A percentile compares a stretch with the other conserved stretches of the same genome.
Conservation (phyloP, 2,797 vertebrate species). For the Echiichthys vipera region DNA sequence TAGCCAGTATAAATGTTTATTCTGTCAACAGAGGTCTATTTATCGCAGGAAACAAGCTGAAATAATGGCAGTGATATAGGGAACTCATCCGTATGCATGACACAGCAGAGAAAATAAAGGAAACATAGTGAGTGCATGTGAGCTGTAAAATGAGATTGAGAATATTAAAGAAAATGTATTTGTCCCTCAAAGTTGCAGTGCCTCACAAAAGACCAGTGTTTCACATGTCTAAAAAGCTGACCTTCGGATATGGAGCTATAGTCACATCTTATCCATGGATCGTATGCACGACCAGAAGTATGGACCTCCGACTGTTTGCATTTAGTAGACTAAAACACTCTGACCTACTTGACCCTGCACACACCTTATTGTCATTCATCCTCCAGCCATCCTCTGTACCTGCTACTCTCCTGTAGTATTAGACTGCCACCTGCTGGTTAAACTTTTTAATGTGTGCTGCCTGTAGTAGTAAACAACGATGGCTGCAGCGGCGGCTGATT, state of each 20-base stretch:
- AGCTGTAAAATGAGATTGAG: background rate
- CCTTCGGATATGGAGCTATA: background rate
- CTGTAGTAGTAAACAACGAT: too few relatives aligned
- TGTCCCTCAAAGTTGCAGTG: background rate
- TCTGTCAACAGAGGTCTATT: slow-evolving; percentile 57
- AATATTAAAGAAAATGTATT: slow-evolving; percentile 2
- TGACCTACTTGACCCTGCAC: slow-evolving; percentile 44
- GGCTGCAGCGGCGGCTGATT: slow-evolving; percentile 14
- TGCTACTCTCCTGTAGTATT: slow-evolving; percentile 16
- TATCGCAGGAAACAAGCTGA: slow-evolving; percentile 48
- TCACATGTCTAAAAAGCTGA: slow-evolving; percentile 5
- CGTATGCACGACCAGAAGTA: slow-evolving; percentile 15
- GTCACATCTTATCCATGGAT: background rate
- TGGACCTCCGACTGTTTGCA: slow-evolving; percentile 30
- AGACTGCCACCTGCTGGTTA: slow-evolving; percentile 68
- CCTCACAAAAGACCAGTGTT: background rate
- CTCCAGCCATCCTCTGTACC: background rate
- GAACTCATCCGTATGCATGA: slow-evolving; percentile 33
- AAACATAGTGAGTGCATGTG: background rate
- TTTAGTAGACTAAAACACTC: slow-evolving; percentile 28
- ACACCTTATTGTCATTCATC: slow-evolving; percentile 39
- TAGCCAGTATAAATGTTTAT: slow-evolving; percentile 45
- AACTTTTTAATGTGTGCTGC: too few relatives aligned
- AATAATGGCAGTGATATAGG: slow-evolving; percentile 33
- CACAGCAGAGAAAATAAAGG: slow-evolving; percentile 3